A percentile compares a stretch with the other conserved stretches of the same genome.
phyloP scores from a whole-genome alignment of 2,797 vertebrate species.

The Fistularia tabacaria region DNA sequence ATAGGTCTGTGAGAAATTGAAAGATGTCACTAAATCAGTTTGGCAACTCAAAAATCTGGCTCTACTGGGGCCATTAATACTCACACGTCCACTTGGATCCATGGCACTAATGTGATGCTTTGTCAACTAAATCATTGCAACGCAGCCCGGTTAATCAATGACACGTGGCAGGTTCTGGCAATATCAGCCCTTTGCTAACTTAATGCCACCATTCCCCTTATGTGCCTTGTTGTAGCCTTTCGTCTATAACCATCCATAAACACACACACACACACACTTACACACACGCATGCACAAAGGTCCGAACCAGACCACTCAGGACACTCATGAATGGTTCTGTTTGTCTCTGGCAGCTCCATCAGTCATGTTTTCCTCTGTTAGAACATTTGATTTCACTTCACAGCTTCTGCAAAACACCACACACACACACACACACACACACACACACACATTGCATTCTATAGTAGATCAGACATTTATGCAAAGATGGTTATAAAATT shows the following conservation, averaged over 20 bases:
- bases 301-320: conserved; percentile 30
- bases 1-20: conserved; percentile 44
- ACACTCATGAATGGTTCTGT: conserved; percentile 61
- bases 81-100: conserved; percentile 50
- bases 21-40: conserved; percentile 23
- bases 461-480: conserved; percentile 1
- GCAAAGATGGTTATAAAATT: not conserved
- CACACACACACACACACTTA: conserved; percentile 5
- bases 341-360: conserved; percentile 54
- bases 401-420: conserved; percentile 20
- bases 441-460: conserved; percentile 5
- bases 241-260: conserved; percentile 19
- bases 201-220: conserved; percentile 46
- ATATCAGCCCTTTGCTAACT: conserved; percentile 42
- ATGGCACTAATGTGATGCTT: conserved; percentile 63
- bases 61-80: conserved; percentile 57
- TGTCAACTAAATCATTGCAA: conserved; percentile 70
- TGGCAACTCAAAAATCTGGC: conserved; percentile 40
- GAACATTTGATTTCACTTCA: conserved; percentile 59
- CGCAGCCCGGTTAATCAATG: conserved; percentile 67
- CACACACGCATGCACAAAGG: conserved; percentile 1
- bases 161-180: conserved; percentile 73
- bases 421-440: conserved; percentile 8
- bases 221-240: conserved; percentile 43
- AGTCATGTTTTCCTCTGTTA: conserved; percentile 56